Conservation (phyloP, 2,113 vertebrate species). For the Gracilinanus agilis region DNA sequence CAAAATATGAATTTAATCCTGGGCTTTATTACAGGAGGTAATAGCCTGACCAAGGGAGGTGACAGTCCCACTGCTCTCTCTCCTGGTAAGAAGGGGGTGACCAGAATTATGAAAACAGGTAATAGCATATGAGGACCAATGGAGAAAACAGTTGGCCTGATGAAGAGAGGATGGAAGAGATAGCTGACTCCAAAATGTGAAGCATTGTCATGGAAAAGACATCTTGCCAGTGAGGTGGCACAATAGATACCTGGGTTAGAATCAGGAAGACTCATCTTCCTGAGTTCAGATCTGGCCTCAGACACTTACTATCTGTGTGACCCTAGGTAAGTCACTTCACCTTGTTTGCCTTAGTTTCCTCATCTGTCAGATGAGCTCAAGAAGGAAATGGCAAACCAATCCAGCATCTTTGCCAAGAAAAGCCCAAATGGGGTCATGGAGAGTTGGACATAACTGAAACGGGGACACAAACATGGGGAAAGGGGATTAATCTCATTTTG, state of each 20-base stretch:
- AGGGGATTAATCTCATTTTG: not conserved
- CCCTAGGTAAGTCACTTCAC: no score
- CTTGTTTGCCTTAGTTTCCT: no score
- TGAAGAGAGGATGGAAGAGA: not conserved
- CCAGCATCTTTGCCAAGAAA: no score
- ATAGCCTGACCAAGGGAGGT: not conserved
- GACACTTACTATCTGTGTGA: no score
- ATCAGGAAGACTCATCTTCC: no score
- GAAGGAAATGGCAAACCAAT: no score
- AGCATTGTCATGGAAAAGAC: not conserved
- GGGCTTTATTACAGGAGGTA: not conserved
- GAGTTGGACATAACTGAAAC: no score
- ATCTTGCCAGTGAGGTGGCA: no score
- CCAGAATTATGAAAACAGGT: not conserved
- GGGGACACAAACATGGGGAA: not conserved
- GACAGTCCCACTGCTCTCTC: not conserved
- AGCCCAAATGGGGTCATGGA: no score
- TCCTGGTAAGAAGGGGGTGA: not conserved
- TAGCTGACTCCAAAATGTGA: not conserved
- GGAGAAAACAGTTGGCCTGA: not conserved
- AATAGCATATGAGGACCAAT: not conserved
- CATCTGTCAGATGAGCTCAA: no score
- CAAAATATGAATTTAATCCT: not conserved
- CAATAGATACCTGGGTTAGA: no score
- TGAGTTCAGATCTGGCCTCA: no score